Evolutionary conservation across 2,797 vertebrate species (phyloP).

Genomic region (Melanotaenia pygmaea): DNA sequence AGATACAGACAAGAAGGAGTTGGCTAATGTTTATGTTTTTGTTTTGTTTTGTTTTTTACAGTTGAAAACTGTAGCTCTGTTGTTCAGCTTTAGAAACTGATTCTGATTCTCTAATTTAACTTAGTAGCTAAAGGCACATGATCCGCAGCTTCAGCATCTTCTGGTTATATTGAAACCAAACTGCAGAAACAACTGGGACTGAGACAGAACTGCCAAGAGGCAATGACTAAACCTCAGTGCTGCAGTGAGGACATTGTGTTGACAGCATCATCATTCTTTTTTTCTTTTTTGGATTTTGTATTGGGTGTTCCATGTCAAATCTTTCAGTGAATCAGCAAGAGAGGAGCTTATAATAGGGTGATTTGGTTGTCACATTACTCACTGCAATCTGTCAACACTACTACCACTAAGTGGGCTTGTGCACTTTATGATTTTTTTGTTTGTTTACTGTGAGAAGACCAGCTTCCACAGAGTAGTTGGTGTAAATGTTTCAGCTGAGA

Average conservation of each 20-base stretch:
- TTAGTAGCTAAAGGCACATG: not conserved
- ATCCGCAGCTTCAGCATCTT: not conserved
- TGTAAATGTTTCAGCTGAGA: not conserved
- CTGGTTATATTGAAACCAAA: not conserved
- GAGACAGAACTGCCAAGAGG: constrained; percentile 23
- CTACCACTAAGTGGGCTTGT: constrained; percentile 15
- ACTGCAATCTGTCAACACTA: constrained; percentile 46
- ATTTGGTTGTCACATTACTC: constrained; percentile 48
- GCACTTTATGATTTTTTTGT: constrained; percentile 10
- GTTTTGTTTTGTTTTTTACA: not conserved
- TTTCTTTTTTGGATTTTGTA: constrained; percentile 4
- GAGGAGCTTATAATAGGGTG: constrained; percentile 46
- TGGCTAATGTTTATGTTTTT: not conserved
- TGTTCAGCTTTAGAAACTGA: not conserved
- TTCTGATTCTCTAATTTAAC: not conserved
- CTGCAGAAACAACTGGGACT: not conserved
- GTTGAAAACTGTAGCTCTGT: not conserved
- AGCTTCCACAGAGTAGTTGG: constrained; percentile 5
- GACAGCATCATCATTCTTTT: constrained; percentile 21
- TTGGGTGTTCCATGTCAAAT: constrained; percentile 23
- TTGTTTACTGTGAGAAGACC: constrained; percentile 40
- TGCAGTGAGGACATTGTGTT: constrained; percentile 36
- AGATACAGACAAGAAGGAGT: not conserved
- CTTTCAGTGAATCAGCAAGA: constrained; percentile 42
- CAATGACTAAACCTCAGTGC: constrained; percentile 22